Percentiles rank a stretch among this genome's conserved stretches.
phyloP scores from a whole-genome alignment of 1,140 invertebrate genomes.

The Zaprionus capensis region DNA sequence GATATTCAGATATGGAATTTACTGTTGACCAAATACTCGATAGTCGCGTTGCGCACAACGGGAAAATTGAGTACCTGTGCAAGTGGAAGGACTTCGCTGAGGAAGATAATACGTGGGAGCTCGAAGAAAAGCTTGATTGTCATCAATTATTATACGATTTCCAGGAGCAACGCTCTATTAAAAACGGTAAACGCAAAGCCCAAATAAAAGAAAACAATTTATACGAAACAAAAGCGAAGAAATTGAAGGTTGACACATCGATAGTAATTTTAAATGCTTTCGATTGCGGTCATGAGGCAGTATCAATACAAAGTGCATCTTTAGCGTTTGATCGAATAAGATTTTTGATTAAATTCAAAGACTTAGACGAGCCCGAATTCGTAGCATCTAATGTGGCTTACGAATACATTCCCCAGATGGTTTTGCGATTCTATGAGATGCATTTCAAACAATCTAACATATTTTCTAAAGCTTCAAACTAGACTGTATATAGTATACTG shows the following conservation, averaged over 20 bases:
- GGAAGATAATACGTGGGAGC: slow-evolving; percentile 50
- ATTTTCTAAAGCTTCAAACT: background rate
- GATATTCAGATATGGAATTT: background rate
- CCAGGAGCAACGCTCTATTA: background rate
- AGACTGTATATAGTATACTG: background rate
- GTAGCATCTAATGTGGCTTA: slow-evolving; percentile 32
- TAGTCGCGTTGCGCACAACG: background rate
- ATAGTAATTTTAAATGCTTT: slow-evolving; percentile 38
- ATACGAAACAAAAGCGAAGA: slow-evolving; percentile 40
- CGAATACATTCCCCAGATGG: slow-evolving; percentile 42
- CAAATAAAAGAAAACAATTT: background rate
- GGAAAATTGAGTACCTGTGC: slow-evolving; percentile 32
- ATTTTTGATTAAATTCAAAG: slow-evolving; percentile 38
- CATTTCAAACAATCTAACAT: background rate
- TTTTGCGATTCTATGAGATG: slow-evolving; percentile 41
- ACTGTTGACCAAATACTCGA: slow-evolving; percentile 31
- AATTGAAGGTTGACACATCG: slow-evolving; percentile 37
- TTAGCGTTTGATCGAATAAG: slow-evolving; percentile 8
- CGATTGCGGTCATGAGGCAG: slow-evolving; percentile 19
- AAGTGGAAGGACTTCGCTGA: slow-evolving; percentile 40
- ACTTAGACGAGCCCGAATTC: background rate
- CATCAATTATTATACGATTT: slow-evolving; percentile 16
- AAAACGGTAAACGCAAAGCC: background rate
- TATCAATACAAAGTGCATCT: slow-evolving; percentile 6
- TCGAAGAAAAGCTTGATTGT: background rate